These are phyloP conservation scores for Trichechus manatus DNA, from an alignment of 2,113 vertebrate species.

Conservation along the genomic window DNA sequence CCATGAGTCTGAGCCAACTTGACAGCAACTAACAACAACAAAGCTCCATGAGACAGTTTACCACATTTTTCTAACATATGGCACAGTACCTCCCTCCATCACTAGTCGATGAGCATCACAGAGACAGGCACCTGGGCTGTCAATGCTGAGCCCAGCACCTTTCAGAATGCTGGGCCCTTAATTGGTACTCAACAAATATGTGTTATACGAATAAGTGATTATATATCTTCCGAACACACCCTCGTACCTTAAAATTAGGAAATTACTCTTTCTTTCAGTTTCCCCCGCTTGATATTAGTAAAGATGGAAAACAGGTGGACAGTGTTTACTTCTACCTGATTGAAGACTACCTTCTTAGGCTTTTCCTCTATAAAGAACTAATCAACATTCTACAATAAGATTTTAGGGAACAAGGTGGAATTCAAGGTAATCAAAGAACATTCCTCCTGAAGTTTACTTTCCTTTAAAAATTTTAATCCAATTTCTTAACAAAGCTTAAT, in stretches of 20 bases:
- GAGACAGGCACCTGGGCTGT: not conserved
- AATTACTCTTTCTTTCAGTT: not conserved
- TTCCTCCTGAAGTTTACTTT: not conserved
- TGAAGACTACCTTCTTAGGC: not conserved
- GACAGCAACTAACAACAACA: not conserved
- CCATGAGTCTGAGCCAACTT: not conserved
- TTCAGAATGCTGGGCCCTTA: not conserved
- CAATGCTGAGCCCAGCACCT: not conserved
- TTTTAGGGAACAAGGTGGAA: not conserved
- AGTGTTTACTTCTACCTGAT: not conserved
- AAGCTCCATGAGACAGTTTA: not conserved
- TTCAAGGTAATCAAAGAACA: not conserved
- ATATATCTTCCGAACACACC: not conserved
- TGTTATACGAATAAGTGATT: not conserved
- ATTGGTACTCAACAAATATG: not conserved
- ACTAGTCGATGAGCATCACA: not conserved
- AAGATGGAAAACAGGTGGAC: not conserved
- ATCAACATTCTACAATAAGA: not conserved
- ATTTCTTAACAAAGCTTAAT: not conserved
- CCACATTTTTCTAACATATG: not conserved
- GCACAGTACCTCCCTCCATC: not conserved
- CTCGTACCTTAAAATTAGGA: not conserved
- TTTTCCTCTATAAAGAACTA: not conserved
- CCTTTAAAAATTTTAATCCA: conserved; percentile 1
- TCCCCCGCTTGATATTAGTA: not conserved